Base-by-base conservation (phyloP, 2,888 invertebrate genomes). In the Bimastos eiseni region DNA sequence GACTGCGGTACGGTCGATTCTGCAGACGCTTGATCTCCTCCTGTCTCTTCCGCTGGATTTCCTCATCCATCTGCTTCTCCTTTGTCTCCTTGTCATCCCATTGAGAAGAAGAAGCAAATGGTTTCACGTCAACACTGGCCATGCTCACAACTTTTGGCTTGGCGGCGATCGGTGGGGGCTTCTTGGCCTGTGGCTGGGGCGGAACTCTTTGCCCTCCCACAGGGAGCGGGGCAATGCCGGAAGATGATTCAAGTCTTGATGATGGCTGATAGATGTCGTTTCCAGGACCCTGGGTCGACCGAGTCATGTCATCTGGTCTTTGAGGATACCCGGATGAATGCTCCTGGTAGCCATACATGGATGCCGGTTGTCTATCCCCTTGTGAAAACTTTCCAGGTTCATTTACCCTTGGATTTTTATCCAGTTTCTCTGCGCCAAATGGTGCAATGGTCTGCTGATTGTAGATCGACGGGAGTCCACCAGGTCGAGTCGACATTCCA, bases 71-170 rank as follows among this genome's bases (percentile, higher is more conserved):
- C 44, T 91, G 86, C 44, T 90, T 91, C 86, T 93, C 93, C 19
- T 36, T 86, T 89, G 91, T 91, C 90, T 91, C 90, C 37, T 91
- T 92, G 30, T 98, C 96, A 94, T 98, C 98, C 98, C 98, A 98
- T 1, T 98, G 98, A 96, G 94, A 93, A 55, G 94, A 93, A 55
- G 38, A 36, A 17, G 83, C 33, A 34, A 36, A 41, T 19, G 88
- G 86, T 55, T 89, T 90, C 17, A 83, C 84, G 34, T 83, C 90
- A 13, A 90, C 89, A 30, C 44, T 41, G n/a, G 90, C 49, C n/a
- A 89, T 37, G 30, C 34, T 88, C 70, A 70, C 70, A 17, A 90
- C 38, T 86, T 91, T 92, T 15, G 93, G 92, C 89, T 92, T 92
- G 34, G 89, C 90, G 24, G 92, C 89, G 19, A 92, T 89, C 0